Evolutionary conservation across 2,888 invertebrate genomes (phyloP), one percentile per base, ranked within the genome.

Genomic region (Plebejus melissa): DNA sequence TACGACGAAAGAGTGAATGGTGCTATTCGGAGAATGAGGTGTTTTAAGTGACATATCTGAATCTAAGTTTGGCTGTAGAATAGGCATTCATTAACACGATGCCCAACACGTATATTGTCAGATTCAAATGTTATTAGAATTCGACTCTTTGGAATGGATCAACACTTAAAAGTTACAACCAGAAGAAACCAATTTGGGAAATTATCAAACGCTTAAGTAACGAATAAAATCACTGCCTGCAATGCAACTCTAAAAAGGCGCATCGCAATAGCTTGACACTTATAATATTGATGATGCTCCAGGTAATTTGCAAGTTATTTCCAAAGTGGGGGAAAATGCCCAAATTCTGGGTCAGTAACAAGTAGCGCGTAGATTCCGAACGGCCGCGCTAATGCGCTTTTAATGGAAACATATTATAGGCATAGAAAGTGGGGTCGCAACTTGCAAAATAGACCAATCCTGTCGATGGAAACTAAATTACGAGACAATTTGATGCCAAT

Each of bases 391-490:
- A 91, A 92, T 90, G 91, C 82, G 80, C 86, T 89, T 91, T 90
- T 91, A 92, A 92, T 92, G 84, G 83, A 82, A 88, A 88, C 86
- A 89, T 84, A 80, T 80, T 83, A 81, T 80, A 80, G 76, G 54
- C 80, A 80, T 87, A 84, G 90, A 91, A 91, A 91, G 90, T 88
- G 83, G 85, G 83, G 28, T 75, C 50, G 54, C 38, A 69, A 75
- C 75, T 57, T 57, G 41, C 22, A 71, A 75, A 75, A 75, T 71
- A 71, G 71, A 71, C 70, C 75, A 75, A 71, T 60, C 71, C 11
- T 41, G 58, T 41, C 70, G 69, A 70, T 71, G n/a, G 72, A 74
- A 77, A 76, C 76, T 71, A 77, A 79, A 77, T 80, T 78, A 77
- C 76, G 57, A 75, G 69, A 74, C 81, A 85, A 87, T 88, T 85